Evolutionary conservation across 2,888 invertebrate species (phyloP).

Genomic region (Dasysyrphus albostriatus): DNA sequence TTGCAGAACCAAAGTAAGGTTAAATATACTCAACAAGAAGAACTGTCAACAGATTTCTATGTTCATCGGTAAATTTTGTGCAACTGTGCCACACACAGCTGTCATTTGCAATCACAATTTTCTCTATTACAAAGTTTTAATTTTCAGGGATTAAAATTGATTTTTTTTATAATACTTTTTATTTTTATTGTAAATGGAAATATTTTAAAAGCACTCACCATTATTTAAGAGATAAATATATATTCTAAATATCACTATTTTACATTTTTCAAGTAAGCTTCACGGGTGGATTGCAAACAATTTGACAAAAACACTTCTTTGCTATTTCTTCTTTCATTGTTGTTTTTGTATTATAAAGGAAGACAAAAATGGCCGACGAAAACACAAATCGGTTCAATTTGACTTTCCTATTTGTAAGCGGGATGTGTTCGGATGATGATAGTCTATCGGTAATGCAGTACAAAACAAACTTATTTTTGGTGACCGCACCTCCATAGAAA

Average conservation of each 20-base stretch:
- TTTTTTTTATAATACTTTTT: conserved; percentile 9
- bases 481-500: no score
- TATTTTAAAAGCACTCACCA: conserved; percentile 49
- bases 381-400: conserved; percentile 62
- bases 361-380: conserved; percentile 69
- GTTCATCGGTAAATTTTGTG: conserved; percentile 74
- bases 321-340: conserved; percentile 66
- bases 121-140: conserved; percentile 54
- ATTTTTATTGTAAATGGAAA: neutral
- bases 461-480: neutral
- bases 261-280: conserved; percentile 61
- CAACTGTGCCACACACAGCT: conserved; percentile 74
- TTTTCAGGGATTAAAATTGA: conserved; percentile 26
- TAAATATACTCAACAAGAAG: conserved; percentile 65
- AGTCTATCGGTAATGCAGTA: neutral
- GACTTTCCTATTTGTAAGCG: conserved; percentile 41
- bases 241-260: conserved; percentile 61
- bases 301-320: conserved; percentile 74
- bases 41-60: conserved; percentile 71
- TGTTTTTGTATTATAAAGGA: conserved; percentile 68
- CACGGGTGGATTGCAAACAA: conserved; percentile 73
- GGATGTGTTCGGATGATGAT: neutral
- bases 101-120: conserved; percentile 74
- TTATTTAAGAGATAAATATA: conserved; percentile 25
- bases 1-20: conserved; percentile 52